Evolutionary conservation across 2,888 invertebrate genomes (phyloP), one percentile per base, ranked within the genome.

Genomic region (Seira sanloemensis): DNA sequence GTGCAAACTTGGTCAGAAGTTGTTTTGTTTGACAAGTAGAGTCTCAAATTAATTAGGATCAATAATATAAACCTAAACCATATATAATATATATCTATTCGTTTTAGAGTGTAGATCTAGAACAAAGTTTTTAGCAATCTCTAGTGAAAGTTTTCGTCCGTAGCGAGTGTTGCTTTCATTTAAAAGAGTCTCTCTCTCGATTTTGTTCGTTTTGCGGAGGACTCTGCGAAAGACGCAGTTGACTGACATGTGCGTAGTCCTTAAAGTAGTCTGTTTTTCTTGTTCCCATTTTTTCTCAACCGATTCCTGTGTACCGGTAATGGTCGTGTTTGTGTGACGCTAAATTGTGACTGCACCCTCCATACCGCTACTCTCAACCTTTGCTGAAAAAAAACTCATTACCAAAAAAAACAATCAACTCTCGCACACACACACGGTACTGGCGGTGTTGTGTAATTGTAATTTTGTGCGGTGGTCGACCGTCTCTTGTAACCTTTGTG

Each of bases 271-370:
- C 7, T 62, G n/a, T 24, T 80, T 26, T 69, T 54, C 67, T 69
- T 65, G 68, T 62, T 83, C 74, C 75, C 87, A 69, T 87, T 75
- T 87, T 88, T 84, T 82, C 75, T 91, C 91, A 16, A n/a, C 58
- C n/a, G 58, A 58, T n/a, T 58, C 58, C 58, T 58, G 58, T 37
- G n/a, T 37, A 37, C 37, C 37, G 37, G 12, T 37, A 37, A 37
- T 37, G 37, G n/a, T 37, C 5, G 58, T 58, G 58, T 58, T 58
- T 58, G 58, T 58, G 58, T 58, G 58, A 58, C 58, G 58, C 58
- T 58, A 58, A 16, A 18, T 58, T 58, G 58, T 58, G 58, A 58
- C 58, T 58, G 58, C 58, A 58, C 58, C 58, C 58, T 58, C 18
- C 5, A 58, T 12, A 58, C n/a, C 58, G 58, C 58, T 58, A 58